These are phyloP conservation scores for Coptodon rendalli DNA, from an alignment of 2,113 vertebrate species.

Conservation along the genomic window DNA sequence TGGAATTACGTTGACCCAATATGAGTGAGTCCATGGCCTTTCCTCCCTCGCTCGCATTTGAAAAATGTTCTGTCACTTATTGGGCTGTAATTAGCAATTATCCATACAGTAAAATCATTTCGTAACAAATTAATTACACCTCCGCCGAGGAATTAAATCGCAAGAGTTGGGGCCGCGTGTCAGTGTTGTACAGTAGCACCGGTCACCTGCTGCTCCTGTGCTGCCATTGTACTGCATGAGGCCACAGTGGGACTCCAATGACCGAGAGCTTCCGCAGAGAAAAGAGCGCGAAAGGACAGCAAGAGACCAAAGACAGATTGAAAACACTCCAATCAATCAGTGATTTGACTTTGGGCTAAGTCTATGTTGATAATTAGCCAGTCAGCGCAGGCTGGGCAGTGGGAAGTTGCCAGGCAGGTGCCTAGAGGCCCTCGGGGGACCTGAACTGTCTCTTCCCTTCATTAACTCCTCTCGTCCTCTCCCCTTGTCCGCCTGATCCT, in stretches of 20 bases:
- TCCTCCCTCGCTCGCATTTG: constrained; percentile 16
- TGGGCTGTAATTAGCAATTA: constrained; percentile 60
- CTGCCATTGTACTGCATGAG: neutral
- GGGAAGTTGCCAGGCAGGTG: constrained; percentile 52
- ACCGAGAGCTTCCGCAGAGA: constrained; percentile 3
- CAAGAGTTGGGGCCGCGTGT: constrained; percentile 28
- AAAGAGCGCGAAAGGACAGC: constrained; percentile 4
- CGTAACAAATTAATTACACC: constrained; percentile 52
- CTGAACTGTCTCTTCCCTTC: constrained; percentile 74
- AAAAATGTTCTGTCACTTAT: constrained; percentile 48
- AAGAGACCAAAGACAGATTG: constrained; percentile 53
- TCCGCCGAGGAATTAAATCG: constrained; percentile 38
- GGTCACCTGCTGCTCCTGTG: constrained; percentile 29
- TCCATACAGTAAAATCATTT: constrained; percentile 48
- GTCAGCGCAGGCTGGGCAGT: constrained; percentile 50
- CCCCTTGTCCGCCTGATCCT: constrained; percentile 74
- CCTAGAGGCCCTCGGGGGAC: constrained; percentile 58
- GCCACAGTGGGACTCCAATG: constrained; percentile 16
- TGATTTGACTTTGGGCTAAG: constrained; percentile 67
- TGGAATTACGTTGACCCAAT: constrained; percentile 52
- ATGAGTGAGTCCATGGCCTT: constrained; percentile 25
- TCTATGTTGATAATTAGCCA: constrained; percentile 73
- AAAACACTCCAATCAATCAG: constrained; percentile 72
- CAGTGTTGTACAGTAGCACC: constrained; percentile 18
- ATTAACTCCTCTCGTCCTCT: constrained; percentile 76